Base-by-base conservation (phyloP, 2,888 invertebrate species). In the Thymelicus lineola region DNA sequence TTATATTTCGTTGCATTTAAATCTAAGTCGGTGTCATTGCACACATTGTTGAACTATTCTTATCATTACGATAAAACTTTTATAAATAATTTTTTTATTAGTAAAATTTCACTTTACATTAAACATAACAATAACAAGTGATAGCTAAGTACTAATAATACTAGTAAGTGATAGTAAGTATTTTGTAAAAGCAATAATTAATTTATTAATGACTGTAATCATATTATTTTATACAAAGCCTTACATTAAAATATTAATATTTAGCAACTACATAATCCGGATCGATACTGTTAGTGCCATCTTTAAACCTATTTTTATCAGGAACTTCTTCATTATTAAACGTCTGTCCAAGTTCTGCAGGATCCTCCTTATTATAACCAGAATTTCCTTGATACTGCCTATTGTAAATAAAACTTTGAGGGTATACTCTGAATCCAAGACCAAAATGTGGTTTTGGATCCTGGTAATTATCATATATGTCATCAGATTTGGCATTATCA, bases 261-360 rank as follows among this genome's bases (percentile, higher is more conserved):
- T 85, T 88, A 66, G 90, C 82, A 48, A 90, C 85, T 48, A 76
- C 81, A 65, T 87, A 89, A 66, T 88, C 85, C 3, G 75, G 72
- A 70, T 91, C 87, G 61, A 83, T 77, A 74, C 87, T 83, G 71
- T 87, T 89, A 76, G 88, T 89, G 1, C 79, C 77, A 73, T 88
- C 88, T 71, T 77, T 86, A 71, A 81, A 82, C 67, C 80, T 83
- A 42, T 68, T 68, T 45, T 80, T 76, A 69, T 78, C 81, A 17
- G 81, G 81, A 20, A 79, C 72, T 71, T 86, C 86, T 66, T 87
- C 83, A 71, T 88, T 84, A 73, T 86, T 83, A 38, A 82, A 83
- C 72, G 78, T 77, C 46, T 83, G 82, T 65, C 84, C 82, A 28
- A 81, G 71, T 68, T 82, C 84, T 28, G 75, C 76, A 0, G 79